Base-by-base conservation (phyloP, 2,797 vertebrate genomes). In the Lepidocolaptes lacrymiger region DNA sequence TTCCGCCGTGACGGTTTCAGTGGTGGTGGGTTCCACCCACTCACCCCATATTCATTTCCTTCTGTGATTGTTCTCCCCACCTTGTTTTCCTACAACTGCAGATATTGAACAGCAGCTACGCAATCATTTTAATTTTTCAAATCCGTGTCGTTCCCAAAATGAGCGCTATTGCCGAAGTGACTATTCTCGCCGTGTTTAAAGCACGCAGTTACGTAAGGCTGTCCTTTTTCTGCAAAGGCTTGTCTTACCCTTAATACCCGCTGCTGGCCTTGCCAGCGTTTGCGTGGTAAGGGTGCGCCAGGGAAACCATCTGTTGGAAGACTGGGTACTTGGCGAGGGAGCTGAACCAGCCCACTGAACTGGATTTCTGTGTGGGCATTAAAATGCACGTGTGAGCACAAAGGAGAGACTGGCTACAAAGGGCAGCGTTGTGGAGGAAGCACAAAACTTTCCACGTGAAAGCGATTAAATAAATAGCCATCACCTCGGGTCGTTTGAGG, bases 11-110 rank as follows among this genome's bases (percentile, higher is more conserved):
- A 14, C 11, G 3, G 34, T 51, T 87, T 59, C 24, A 7, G 3
- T 10, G 73, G 18, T 59, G 59, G 27, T 66, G 16, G 5, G 22
- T 41, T 36, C 27, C n/a, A 6, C 37, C 54, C 59, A 18, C 7
- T 43, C 41, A 7, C 6, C 28, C 32, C 13, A 0, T 8, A 6
- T 63, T 49, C 2, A 1, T 58, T 78, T 79, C 7, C 4, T 24
- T 51, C 5, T 26, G n/a, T 4, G 39, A 32, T 66, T 76, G n/a
- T 77, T 63, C 17, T 39, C 27, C 58, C n/a, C 36, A 0, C 24
- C n/a, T 55, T 56, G 21, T 83, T 67, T 90, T 77, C 14, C 15
- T 67, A 4, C n/a, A 81, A 4, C 32, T 23, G 23, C 43, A 89
- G 73, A 44, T 41, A 48, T 1, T 16, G 37, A 74, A 20, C 44